phyloP scores from a whole-genome alignment of 2,888 invertebrate genomes.

The Malthinus seriepunctatus region DNA sequence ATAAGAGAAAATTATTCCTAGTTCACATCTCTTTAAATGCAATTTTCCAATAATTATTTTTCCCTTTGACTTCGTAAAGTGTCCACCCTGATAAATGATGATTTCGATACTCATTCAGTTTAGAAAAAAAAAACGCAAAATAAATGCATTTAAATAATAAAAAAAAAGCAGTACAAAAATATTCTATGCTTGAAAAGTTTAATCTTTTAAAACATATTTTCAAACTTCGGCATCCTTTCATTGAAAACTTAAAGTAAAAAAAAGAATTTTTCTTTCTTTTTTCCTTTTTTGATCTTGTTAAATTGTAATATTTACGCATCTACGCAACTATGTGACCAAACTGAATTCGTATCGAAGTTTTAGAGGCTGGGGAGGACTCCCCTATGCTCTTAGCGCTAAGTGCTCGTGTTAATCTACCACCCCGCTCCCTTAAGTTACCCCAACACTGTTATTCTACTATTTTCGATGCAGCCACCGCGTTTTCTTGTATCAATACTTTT shows the following conservation, averaged over 20 bases:
- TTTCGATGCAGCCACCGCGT: slow-evolving; percentile 34
- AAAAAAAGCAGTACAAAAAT: too few relatives aligned
- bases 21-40: too few relatives aligned
- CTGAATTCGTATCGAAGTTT: slow-evolving; percentile 26
- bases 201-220: too few relatives aligned
- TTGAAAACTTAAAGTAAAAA: not conserved
- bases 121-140: too few relatives aligned
- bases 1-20: too few relatives aligned
- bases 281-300: not conserved
- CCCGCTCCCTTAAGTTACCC: slow-evolving; percentile 40
- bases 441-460: slow-evolving; percentile 46
- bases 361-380: slow-evolving; percentile 34
- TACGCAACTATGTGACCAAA: slow-evolving; percentile 17
- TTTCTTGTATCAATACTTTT: slow-evolving; percentile 29
- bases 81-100: too few relatives aligned
- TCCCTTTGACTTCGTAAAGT: too few relatives aligned
- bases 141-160: too few relatives aligned
- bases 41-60: too few relatives aligned
- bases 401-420: slow-evolving; percentile 49
- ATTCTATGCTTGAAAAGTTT: too few relatives aligned
- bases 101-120: too few relatives aligned
- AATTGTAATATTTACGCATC: slow-evolving; percentile 9
- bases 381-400: slow-evolving; percentile 52
- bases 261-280: not conserved
- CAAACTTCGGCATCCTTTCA: too few relatives aligned